Percentiles rank a stretch among this genome's conserved stretches.
Evolutionary conservation across 2,888 invertebrate species (phyloP).

Genomic region (Busseola fusca): DNA sequence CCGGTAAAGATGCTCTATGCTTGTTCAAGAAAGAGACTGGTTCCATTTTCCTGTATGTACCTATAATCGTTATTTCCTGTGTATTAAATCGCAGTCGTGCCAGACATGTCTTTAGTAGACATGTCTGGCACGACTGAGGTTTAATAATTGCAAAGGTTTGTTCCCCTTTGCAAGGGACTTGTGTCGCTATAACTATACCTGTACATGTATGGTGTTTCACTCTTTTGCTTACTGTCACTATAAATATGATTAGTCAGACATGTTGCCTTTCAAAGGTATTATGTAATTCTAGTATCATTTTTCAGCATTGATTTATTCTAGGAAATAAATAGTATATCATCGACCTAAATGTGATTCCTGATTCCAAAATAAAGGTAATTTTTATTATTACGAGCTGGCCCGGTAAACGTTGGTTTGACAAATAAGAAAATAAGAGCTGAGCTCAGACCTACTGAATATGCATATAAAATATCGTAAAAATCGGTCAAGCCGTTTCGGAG

Average conservation of each 20-base stretch:
- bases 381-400: too few species aligned
- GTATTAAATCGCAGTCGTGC: background rate
- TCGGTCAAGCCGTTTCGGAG: too few species aligned
- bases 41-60: background rate
- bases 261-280: slow-evolving; percentile 20
- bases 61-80: slow-evolving; percentile 42
- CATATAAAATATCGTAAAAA: too few species aligned
- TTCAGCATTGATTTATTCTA: slow-evolving; percentile 15
- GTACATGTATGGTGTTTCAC: background rate
- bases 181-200: slow-evolving; percentile 6
- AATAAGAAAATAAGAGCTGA: too few species aligned
- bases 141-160: slow-evolving; percentile 36
- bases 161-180: slow-evolving; percentile 13
- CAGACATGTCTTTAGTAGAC: slow-evolving; percentile 30
- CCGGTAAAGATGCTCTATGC: background rate
- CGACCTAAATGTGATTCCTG: too few species aligned
- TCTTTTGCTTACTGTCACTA: slow-evolving; percentile 4
- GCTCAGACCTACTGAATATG: too few species aligned
- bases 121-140: too few species aligned
- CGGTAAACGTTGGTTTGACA: too few species aligned
- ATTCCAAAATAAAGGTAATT: too few species aligned
- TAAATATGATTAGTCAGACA: slow-evolving; percentile 26
- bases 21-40: slow-evolving; percentile 1
- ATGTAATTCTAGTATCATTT: slow-evolving; percentile 29
- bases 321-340: background rate